Conservation (phyloP, 2,797 vertebrate species). For the Crypturellus tataupa region DNA sequence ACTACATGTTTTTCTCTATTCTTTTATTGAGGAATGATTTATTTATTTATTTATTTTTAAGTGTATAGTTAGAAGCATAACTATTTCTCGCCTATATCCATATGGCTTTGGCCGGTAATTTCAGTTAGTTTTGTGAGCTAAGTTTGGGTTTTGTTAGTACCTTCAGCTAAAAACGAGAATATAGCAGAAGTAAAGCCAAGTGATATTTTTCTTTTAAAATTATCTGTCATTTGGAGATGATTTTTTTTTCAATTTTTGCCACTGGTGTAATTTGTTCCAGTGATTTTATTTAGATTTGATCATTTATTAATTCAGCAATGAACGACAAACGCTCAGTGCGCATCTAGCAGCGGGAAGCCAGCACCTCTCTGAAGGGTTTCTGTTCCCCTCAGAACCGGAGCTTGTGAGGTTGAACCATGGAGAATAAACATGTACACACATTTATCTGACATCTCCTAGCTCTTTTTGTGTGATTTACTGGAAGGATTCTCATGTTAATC, state of each 20-base stretch:
- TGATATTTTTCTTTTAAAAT: not conserved
- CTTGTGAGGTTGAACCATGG: not conserved
- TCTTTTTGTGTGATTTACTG: not conserved
- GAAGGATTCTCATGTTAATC: conserved; percentile 10
- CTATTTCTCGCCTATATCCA: not conserved
- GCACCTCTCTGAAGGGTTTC: conserved; percentile 32
- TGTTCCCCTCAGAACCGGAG: conserved; percentile 40
- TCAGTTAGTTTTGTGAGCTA: not conserved
- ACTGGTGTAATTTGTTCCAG: not conserved
- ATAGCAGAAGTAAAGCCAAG: not conserved
- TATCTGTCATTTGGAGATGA: not conserved
- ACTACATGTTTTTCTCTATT: not conserved
- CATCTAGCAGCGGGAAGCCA: conserved; percentile 26
- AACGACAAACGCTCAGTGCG: not conserved
- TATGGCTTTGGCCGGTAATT: not conserved
- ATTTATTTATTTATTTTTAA: not conserved
- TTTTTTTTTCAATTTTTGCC: not conserved
- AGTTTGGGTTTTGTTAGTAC: not conserved
- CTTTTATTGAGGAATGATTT: not conserved
- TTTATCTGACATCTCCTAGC: not conserved
- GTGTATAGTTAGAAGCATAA: not conserved
- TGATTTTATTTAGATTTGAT: not conserved
- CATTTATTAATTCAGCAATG: accelerated
- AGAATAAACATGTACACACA: not conserved
- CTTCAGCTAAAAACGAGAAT: not conserved